phyloP scores from a whole-genome alignment of 2,888 invertebrate species.

The Drosophila histrio region DNA sequence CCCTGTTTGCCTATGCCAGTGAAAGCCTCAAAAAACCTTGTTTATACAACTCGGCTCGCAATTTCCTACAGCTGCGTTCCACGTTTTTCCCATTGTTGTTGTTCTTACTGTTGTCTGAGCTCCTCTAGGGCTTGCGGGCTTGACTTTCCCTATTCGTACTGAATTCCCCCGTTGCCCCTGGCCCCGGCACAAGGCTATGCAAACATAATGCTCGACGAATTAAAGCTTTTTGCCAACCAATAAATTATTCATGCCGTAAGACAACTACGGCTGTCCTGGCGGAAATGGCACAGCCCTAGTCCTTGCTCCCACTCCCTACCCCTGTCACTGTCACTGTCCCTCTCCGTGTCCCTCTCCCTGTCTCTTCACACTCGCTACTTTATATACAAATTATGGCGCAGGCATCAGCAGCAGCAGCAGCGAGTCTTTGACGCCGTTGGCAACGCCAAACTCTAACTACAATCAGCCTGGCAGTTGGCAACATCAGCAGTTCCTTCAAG shows the following conservation, averaged over 20 bases:
- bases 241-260: conserved; percentile 82
- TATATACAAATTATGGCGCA: conserved; percentile 63
- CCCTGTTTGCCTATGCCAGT: conserved; percentile 17
- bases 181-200: conserved; percentile 62
- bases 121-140: conserved; percentile 39
- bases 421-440: conserved; percentile 50
- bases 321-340: neutral
- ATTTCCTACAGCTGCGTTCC: conserved; percentile 71
- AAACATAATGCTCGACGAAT: conserved; percentile 76
- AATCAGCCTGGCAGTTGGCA: conserved; percentile 49
- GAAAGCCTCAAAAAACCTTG: conserved; percentile 43
- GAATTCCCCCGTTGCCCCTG: neutral
- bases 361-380: conserved; percentile 26
- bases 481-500: conserved; percentile 67
- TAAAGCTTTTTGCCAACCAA: conserved; percentile 80
- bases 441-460: conserved; percentile 30
- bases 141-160: conserved; percentile 3
- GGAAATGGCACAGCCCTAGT: conserved; percentile 43
- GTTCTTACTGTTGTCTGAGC: conserved; percentile 22
- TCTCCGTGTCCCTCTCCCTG: neutral
- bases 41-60: conserved; percentile 70
- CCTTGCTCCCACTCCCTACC: neutral
- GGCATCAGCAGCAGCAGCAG: conserved; percentile 5
- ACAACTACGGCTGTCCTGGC: conserved; percentile 61
- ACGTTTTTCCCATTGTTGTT: conserved; percentile 9